Conservation (phyloP, 2,113 vertebrate species). For the Poecilia latipinna region DNA sequence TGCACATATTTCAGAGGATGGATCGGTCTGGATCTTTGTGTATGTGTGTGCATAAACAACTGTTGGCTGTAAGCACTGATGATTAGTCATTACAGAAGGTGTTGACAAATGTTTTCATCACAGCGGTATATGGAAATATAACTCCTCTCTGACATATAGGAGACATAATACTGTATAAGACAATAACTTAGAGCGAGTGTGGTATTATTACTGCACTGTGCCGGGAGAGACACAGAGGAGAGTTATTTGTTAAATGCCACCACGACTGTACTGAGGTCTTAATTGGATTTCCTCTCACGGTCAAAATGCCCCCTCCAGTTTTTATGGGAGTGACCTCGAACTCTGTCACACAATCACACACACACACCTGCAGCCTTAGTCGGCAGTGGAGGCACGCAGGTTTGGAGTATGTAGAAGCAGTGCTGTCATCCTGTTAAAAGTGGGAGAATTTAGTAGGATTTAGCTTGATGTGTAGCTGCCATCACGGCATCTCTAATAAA, state of each 20-base stretch:
- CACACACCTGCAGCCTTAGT: neutral
- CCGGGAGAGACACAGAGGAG: slow-evolving; percentile 44
- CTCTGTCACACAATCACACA: slow-evolving; percentile 27
- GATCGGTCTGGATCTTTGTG: slow-evolving; percentile 13
- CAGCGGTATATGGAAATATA: slow-evolving; percentile 52
- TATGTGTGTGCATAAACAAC: slow-evolving; percentile 54
- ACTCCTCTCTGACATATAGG: slow-evolving; percentile 58
- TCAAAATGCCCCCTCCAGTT: slow-evolving; percentile 52
- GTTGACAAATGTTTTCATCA: slow-evolving; percentile 69
- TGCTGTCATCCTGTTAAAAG: too few species aligned
- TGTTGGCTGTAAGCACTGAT: slow-evolving; percentile 54
- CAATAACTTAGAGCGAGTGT: slow-evolving; percentile 69
- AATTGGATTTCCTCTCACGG: slow-evolving; percentile 73
- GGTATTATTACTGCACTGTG: slow-evolving; percentile 57
- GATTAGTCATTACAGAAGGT: slow-evolving; percentile 62
- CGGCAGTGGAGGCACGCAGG: neutral
- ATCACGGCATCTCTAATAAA: too few species aligned
- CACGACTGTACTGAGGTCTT: slow-evolving; percentile 47
- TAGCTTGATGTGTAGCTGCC: neutral
- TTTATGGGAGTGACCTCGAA: slow-evolving; percentile 72
- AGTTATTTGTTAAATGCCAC: slow-evolving; percentile 76
- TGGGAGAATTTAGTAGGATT: neutral
- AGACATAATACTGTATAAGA: slow-evolving; percentile 64
- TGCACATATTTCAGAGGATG: slow-evolving; percentile 61
- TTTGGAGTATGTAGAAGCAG: neutral